Evolutionary conservation across 2,113 vertebrate genomes (phyloP).

Genomic region (Pollimyrus isidori): DNA sequence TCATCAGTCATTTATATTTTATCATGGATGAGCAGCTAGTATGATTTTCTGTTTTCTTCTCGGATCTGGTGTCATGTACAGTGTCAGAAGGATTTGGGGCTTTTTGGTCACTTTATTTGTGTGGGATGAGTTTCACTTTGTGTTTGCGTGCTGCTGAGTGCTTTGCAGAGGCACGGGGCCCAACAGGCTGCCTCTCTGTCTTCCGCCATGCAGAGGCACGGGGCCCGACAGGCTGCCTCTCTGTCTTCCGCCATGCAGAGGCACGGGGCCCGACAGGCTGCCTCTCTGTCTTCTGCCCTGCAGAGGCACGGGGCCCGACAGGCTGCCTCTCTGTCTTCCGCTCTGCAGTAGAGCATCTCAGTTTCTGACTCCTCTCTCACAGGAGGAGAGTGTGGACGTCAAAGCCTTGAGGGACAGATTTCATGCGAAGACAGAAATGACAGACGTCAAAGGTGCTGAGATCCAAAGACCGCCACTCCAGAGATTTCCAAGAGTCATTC

Average conservation of each 20-base stretch:
- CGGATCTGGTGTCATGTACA: neutral
- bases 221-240: slow-evolving; percentile 30
- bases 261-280: too few relatives aligned
- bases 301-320: slow-evolving; percentile 18
- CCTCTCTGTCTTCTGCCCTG: neutral
- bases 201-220: slow-evolving; percentile 5
- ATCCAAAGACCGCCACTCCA: slow-evolving; percentile 38
- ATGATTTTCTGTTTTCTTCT: neutral
- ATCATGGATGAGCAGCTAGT: neutral
- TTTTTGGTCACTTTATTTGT: neutral
- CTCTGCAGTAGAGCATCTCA: slow-evolving; percentile 25
- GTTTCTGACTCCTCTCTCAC: slow-evolving; percentile 29
- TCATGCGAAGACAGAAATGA: slow-evolving; percentile 35
- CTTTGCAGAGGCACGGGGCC: slow-evolving; percentile 16
- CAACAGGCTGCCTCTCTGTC: slow-evolving; percentile 30
- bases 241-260: neutral
- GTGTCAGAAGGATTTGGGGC: neutral
- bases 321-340: slow-evolving; percentile 43
- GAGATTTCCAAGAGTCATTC: slow-evolving; percentile 21
- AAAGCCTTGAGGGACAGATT: slow-evolving; percentile 59
- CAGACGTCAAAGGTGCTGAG: slow-evolving; percentile 35
- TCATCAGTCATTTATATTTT: neutral
- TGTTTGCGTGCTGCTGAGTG: neutral
- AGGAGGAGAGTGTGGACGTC: slow-evolving; percentile 58
- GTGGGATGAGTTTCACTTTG: slow-evolving; percentile 21